Base-by-base conservation (phyloP, 1,140 invertebrate species). In the Helicoverpa zea region DNA sequence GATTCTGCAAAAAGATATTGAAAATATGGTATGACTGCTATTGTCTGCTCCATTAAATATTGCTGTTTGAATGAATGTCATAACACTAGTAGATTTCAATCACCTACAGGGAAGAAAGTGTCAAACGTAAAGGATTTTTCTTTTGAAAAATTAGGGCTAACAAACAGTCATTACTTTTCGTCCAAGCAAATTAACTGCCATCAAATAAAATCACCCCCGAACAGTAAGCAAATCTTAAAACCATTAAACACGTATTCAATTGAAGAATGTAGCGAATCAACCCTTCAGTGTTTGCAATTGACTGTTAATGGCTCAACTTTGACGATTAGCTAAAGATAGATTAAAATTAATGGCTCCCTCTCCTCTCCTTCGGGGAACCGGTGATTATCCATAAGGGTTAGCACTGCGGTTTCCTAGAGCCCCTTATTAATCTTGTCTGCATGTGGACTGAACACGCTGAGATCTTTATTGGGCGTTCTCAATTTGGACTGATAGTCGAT, bases 221-320 rank as follows among this genome's bases (percentile, higher is more conserved):
- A 30, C 43, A 3, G 7, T 43, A 35, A 47, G 23, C 35, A 58
- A 18, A 59, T 64, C 30, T 64, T 35, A 30, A 11, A 43, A n/a
- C 52, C 51, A 4, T 58, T 43, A 58, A 47, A 49, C 56, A 23
- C 23, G 43, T 72, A 35, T 79, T 72, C 66, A 56, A 54, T 61
- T 70, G 63, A 68, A 79, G 59, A 70, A 52, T 66, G 18, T 72
- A 61, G 47, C 78, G 66, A 43, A 51, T 72, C 64, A 79, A 72
- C 78, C 66, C 56, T 78, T 82, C 68, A 80, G 73, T 68, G 82
- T 85, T 84, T 81, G 63, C 16, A 86, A 90, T 90, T 82, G 83
- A 84, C 83, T 87, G 87, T 84, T 90, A 90, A 90, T 87, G 79
- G 84, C 70, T 85, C 63, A 90, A 90, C 59, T 90, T 90, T 81